Evolutionary conservation across 1,140 invertebrate species (phyloP), one percentile per base, ranked within the genome.

Genomic region (Drosophila navojoa): DNA sequence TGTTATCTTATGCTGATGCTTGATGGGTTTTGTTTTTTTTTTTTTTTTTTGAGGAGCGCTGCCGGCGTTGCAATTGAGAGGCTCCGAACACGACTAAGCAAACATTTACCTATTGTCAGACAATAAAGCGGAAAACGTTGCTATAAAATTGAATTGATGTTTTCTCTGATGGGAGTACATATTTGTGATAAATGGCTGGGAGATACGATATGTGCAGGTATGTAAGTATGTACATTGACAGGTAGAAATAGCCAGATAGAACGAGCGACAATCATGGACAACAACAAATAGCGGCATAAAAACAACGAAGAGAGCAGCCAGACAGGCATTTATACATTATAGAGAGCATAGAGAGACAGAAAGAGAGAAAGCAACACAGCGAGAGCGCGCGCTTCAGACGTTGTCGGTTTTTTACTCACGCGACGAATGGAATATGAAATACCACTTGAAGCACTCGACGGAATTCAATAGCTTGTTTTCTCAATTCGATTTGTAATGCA

Each of bases 361-460:
- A 29, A 70, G 22, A 45, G 29, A 49, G 61, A 44, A 47, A 52
- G 25, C 29, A 7, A 32, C 29, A 22, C 58, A 16, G 1, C n/a
- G 5, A 40, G 40, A 57, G 50, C 68, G 47, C 44, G 68, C 42
- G 52, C 42, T 15, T 45, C 7, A 40, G 38, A 53, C 68, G 42
- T 40, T 61, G 55, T 29, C 69, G 63, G 54, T 45, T 15, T 62
- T 67, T 82, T 76, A 86, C 82, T 86, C 82, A 86, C 82, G 82
- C 72, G 49, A 77, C 62, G 79, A 70, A 62, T 73, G 70, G 69
- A 67, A 68, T 74, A 61, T 69, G 55, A 35, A 74, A 74, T 55
- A 58, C 71, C 66, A 67, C 70, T 72, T 59, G 63, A 68, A 49
- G 71, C 44, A 71, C 57, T 60, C 58, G 49, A 67, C 58, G 44